Conservation (phyloP, 2,797 vertebrate genomes). For the Acanthurus leucopareius region DNA sequence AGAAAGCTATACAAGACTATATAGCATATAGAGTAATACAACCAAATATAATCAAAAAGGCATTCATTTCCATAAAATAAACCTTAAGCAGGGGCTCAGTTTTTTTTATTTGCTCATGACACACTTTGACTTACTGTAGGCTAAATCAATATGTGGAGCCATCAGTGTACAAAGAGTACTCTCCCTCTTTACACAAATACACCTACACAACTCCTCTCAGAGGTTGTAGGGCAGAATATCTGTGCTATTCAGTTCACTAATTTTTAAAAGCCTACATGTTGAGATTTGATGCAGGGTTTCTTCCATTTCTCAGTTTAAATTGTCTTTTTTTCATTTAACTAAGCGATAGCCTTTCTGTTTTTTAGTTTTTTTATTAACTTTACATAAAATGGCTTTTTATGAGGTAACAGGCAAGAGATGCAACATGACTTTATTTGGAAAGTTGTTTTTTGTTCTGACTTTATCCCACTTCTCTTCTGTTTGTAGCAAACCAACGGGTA, state of each 20-base stretch:
- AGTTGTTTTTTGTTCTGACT: conserved; percentile 49
- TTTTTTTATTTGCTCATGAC: conserved; percentile 47
- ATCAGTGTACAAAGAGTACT: conserved; percentile 63
- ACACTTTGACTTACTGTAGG: conserved; percentile 38
- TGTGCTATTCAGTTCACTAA: not conserved
- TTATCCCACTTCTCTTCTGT: conserved; percentile 42
- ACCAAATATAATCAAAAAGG: not conserved
- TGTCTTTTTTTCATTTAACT: not conserved
- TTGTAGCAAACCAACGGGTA: conserved; percentile 66
- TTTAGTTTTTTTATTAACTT: not conserved
- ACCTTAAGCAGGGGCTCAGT: not conserved
- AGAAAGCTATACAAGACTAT: not conserved
- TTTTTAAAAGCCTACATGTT: not conserved
- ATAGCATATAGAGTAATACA: not conserved
- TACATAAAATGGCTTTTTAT: not conserved
- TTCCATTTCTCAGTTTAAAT: not conserved
- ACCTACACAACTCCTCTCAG: conserved; percentile 18
- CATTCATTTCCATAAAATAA: not conserved
- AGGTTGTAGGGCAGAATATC: not conserved
- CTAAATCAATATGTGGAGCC: conserved; percentile 77
- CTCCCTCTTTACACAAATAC: conserved; percentile 40
- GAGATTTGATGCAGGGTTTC: not conserved
- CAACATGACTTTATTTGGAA: conserved; percentile 63
- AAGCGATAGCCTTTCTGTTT: too few relatives aligned
- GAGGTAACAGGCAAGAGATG: not conserved